Base-by-base conservation (phyloP, 2,797 vertebrate species). In the Serranus cabrilla region DNA sequence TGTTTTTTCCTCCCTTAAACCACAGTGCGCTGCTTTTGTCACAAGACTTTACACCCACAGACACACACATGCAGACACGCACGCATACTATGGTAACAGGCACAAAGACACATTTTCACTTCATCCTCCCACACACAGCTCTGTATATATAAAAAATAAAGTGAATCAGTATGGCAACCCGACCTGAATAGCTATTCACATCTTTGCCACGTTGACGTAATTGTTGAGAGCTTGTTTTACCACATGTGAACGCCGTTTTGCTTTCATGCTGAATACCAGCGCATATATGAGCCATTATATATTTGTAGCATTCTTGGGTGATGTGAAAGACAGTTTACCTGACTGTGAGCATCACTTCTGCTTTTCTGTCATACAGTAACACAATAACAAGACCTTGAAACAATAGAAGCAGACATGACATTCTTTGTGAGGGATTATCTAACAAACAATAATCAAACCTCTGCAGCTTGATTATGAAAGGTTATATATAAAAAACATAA, bases 21-120 rank as follows among this genome's bases (percentile, higher is more conserved):
- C 91, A 90, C 91, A 89, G 21, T 62, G 46, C 5, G 43, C 71
- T 83, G 74, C 65, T 84, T 91, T 85, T 91, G 73, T 86, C 74
- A 85, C 76, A 84, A 80, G 78, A 84, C 78, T 40, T 89, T 50
- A 83, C 80, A 56, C 72, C 57, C 73, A 78, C 82, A 87, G 18
- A 64, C 47, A 61, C 62, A 74, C 45, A 23, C 73, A 61, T 55
- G 55, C 42, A 55, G 43, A 73, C 37, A 58, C 34, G 65, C 58
- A 71, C 43, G n/a, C 54, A 73, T 47, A 71, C 54, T 55, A 62
- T 9, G 16, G 34, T 27, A 52, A 75, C 40, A 61, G 12, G 39
- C 74, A 72, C 74, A 79, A 58, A 84, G 58, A 62, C 65, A 78
- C 39, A 54, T 68, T 74, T 76, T 76, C 16, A 61, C 58, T 73